These are phyloP conservation scores for Drosophila leontia DNA, from an alignment of 1,140 invertebrate genomes.

Conservation along the genomic window DNA sequence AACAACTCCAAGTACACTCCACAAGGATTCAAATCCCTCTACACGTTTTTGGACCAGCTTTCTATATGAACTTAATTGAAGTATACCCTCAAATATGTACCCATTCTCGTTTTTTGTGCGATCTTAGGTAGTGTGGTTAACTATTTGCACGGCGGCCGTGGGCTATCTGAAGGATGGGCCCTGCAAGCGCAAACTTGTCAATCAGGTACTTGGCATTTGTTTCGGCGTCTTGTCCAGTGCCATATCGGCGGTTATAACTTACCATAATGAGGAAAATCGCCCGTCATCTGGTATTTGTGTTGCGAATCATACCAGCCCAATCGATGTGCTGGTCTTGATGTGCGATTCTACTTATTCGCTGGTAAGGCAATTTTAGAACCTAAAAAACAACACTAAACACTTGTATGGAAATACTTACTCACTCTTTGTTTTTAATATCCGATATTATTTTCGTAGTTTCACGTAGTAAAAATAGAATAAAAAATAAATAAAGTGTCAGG, in stretches of 20 bases:
- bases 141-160: conserved; percentile 92
- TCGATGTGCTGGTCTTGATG: conserved; percentile 98
- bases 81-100: conserved; percentile 11
- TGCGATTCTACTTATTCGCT: conserved; percentile 99
- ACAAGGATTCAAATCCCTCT: not conserved
- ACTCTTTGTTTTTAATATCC: conserved; percentile 33
- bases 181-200: conserved; percentile 92
- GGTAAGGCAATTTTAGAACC: conserved; percentile 88
- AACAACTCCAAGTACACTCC: not conserved
- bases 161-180: conserved; percentile 92
- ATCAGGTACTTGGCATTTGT: conserved; percentile 93
- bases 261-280: conserved; percentile 93
- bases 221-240: conserved; percentile 95
- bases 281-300: conserved; percentile 97
- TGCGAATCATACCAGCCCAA: conserved; percentile 99
- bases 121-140: conserved; percentile 92
- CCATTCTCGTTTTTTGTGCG: conserved; percentile 62
- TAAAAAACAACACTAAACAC: conserved; percentile 16
- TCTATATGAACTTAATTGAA: conserved; percentile 4
- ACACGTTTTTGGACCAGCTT: not conserved
- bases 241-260: conserved; percentile 94
- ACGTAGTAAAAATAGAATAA: conserved; percentile 1
- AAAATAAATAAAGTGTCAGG: not conserved
- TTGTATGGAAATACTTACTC: conserved; percentile 24
- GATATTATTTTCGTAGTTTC: conserved; percentile 6